phyloP scores from a whole-genome alignment of 2,797 vertebrate genomes.

The Lagocephalus sceleratus region DNA sequence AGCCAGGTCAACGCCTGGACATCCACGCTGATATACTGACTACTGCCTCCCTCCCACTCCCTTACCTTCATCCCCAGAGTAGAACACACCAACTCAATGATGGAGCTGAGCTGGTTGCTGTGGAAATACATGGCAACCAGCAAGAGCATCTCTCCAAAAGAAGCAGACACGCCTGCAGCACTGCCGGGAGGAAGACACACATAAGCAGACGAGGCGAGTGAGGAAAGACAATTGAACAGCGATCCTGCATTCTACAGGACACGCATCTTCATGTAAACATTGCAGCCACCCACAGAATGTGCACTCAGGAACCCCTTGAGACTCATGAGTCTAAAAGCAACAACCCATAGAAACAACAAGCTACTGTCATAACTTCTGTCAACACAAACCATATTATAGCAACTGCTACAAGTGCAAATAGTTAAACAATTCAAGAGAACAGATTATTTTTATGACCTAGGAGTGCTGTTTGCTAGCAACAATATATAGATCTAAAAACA shows the following conservation, averaged over 20 bases:
- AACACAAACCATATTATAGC: too few relatives aligned
- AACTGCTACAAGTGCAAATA: too few relatives aligned
- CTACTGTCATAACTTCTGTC: too few relatives aligned
- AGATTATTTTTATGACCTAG: too few relatives aligned
- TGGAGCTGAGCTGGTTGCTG: constrained; percentile 97
- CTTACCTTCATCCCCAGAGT: constrained; percentile 99
- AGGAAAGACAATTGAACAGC: constrained; percentile 31
- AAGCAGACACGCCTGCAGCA: constrained; percentile 96
- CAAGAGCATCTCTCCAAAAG: constrained; percentile 98
- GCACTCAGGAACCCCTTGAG: too few relatives aligned
- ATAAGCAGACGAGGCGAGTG: constrained; percentile 28
- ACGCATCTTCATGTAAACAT: constrained; percentile 38
- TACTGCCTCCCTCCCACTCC: constrained; percentile 39
- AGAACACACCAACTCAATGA: constrained; percentile 98
- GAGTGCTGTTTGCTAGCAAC: too few relatives aligned
- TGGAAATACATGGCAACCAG: constrained; percentile 99
- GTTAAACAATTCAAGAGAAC: too few relatives aligned
- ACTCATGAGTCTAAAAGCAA: too few relatives aligned
- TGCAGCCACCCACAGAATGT: too few relatives aligned
- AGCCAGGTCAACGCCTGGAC: constrained; percentile 38
- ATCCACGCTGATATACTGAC: constrained; percentile 63
- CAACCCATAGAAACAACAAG: too few relatives aligned
- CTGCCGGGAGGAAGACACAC: constrained; percentile 69
- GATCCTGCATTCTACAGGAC: constrained; percentile 33
- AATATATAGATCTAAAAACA: neutral